Conservation (phyloP, 2,888 invertebrate species). For the Nycteola revayana region DNA sequence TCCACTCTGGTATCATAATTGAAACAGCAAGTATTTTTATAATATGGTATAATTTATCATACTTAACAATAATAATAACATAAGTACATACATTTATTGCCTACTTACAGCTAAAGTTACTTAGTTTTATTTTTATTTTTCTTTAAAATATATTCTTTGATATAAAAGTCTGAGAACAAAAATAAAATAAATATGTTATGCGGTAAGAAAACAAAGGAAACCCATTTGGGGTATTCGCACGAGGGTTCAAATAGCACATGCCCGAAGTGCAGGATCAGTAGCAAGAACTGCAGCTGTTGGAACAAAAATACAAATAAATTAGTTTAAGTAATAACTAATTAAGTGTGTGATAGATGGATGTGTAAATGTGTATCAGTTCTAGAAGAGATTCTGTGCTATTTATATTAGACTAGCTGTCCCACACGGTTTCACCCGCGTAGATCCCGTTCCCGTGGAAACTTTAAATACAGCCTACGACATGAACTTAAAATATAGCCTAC, state of each 20-base stretch:
- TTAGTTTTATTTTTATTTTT: slow-evolving; percentile 55
- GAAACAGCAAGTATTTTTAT: too few species aligned
- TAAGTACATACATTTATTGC: slow-evolving; percentile 21
- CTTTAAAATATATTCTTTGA: slow-evolving; percentile 83
- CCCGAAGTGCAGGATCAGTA: slow-evolving; percentile 83
- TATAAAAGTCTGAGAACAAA: slow-evolving; percentile 87
- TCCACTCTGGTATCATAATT: too few species aligned
- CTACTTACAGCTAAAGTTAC: slow-evolving; percentile 22
- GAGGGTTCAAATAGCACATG: slow-evolving; percentile 78
- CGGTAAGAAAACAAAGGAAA: slow-evolving; percentile 80
- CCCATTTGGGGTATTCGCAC: slow-evolving; percentile 84
- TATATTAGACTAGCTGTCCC: too few species aligned
- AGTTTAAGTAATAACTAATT: too few species aligned
- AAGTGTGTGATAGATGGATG: too few species aligned
- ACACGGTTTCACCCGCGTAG: too few species aligned
- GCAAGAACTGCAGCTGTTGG: slow-evolving; percentile 83
- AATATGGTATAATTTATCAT: neutral
- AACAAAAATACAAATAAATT: neutral
- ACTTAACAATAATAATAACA: slow-evolving; percentile 10
- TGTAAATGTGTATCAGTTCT: too few species aligned
- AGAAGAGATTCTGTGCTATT: too few species aligned
- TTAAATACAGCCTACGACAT: too few species aligned
- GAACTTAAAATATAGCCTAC: too few species aligned
- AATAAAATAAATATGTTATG: slow-evolving; percentile 86
- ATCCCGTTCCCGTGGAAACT: too few species aligned